phyloP scores from a whole-genome alignment of 92 coral and sea anemone species.

The Epizoanthus stellaris region DNA sequence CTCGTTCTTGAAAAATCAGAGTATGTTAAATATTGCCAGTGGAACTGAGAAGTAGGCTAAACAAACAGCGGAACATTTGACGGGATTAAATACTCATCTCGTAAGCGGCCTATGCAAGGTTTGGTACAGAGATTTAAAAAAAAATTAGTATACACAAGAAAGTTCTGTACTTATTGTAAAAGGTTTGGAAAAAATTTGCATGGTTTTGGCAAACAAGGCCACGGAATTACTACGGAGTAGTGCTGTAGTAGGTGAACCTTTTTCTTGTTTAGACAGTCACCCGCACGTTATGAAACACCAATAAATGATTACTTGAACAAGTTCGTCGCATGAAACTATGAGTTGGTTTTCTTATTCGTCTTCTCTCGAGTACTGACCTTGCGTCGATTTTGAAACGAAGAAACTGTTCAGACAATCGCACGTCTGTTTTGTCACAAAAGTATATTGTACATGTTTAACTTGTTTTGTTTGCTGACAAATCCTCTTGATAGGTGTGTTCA shows the following conservation, averaged over 20 bases:
- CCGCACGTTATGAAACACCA: too few species aligned
- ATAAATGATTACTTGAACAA: too few species aligned
- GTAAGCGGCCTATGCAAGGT: neutral
- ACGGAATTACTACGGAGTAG: too few species aligned
- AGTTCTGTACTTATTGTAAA: neutral
- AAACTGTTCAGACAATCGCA: neutral
- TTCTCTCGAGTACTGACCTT: too few species aligned
- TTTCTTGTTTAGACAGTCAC: too few species aligned
- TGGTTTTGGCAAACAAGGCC: neutral
- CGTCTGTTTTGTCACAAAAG: neutral
- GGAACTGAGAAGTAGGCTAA: neutral
- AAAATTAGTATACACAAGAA: neutral
- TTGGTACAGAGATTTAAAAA: neutral
- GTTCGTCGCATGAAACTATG: too few species aligned
- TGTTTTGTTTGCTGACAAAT: neutral
- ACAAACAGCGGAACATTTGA: constrained; percentile 6
- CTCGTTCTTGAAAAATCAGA: neutral
- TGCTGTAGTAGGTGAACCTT: too few species aligned
- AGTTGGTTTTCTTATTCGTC: too few species aligned
- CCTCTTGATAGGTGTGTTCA: neutral
- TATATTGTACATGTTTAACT: neutral
- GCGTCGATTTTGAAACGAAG: neutral
- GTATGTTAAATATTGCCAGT: neutral
- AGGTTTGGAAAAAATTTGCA: neutral
- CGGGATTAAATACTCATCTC: neutral